A percentile compares a stretch with the other conserved stretches of the same genome.
Evolutionary conservation across 2,113 vertebrate species (phyloP).

Genomic region (Thalassarche chlororhynchos): DNA sequence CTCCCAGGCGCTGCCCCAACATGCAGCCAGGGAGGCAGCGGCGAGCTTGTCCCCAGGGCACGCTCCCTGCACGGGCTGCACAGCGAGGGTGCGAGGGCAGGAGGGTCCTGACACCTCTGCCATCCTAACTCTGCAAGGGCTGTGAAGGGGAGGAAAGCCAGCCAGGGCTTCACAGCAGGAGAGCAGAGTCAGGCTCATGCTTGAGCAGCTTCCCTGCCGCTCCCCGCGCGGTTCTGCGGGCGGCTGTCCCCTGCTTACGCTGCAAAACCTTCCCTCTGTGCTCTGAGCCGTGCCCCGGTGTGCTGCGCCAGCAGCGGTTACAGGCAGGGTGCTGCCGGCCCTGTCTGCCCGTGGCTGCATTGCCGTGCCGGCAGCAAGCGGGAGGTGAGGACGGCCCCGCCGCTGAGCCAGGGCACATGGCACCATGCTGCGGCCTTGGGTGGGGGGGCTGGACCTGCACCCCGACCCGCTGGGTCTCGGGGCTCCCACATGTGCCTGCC

Average conservation of each 20-base stretch:
- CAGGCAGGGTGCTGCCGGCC: background rate
- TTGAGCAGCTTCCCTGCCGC: background rate
- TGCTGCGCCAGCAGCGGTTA: background rate
- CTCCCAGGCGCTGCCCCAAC: rapidly evolving
- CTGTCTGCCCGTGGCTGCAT: rapidly evolving
- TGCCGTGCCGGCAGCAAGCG: rapidly evolving
- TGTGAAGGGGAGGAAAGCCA: background rate
- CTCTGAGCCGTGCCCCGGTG: background rate
- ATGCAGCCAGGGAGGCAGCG: background rate
- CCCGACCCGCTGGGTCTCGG: rapidly evolving
- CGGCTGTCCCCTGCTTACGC: background rate
- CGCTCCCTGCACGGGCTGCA: rapidly evolving
- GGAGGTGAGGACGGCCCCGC: background rate
- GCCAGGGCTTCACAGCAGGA: background rate
- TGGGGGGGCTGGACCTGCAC: rapidly evolving
- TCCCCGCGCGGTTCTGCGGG: background rate
- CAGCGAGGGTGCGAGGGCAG: rapidly evolving
- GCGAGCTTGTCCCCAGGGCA: background rate
- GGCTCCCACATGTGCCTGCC: background rate
- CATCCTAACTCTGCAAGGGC: background rate
- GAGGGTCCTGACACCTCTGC: background rate
- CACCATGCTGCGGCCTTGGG: too few relatives aligned
- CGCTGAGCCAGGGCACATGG: background rate
- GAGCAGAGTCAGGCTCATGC: background rate
- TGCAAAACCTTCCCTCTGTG: background rate